These are phyloP conservation scores for Chaetogeoica ovagalla DNA, from an alignment of 2,888 invertebrate genomes.

Conservation along the genomic window DNA sequence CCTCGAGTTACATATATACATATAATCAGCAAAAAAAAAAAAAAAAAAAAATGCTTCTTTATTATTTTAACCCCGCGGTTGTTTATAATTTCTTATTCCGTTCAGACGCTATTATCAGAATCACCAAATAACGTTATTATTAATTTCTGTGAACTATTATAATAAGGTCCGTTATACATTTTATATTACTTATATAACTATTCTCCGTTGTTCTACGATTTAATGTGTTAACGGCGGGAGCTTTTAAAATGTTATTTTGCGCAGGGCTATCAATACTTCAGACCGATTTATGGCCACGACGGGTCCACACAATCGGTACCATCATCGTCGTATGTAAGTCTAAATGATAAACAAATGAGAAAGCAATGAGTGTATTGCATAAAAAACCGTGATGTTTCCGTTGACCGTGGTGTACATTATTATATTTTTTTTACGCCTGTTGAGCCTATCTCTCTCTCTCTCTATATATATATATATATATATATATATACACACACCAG, in stretches of 20 bases:
- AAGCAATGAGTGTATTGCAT: conserved; percentile 52
- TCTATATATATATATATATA: neutral
- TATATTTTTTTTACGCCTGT: conserved; percentile 12
- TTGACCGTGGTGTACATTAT: conserved; percentile 46
- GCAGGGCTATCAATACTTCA: conserved; percentile 67
- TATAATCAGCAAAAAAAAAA: neutral
- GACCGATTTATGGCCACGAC: conserved; percentile 65
- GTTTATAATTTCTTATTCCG: too few species aligned
- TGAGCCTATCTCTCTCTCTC: too few species aligned
- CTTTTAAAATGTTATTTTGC: conserved; percentile 54
- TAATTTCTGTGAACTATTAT: too few species aligned
- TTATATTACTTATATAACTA: too few species aligned
- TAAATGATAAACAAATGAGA: conserved; percentile 33
- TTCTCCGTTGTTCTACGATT: too few species aligned
- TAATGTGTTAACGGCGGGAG: conserved; percentile 13
- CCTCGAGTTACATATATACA: conserved; percentile 19
- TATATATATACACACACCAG: neutral
- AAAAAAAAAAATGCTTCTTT: too few species aligned
- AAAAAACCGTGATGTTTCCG: conserved; percentile 51
- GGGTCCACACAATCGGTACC: conserved; percentile 85
- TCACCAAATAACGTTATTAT: too few species aligned
- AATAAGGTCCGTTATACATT: too few species aligned
- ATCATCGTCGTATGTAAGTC: conserved; percentile 70
- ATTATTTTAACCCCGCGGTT: too few species aligned
- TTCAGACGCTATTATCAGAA: too few species aligned